Base-by-base conservation (phyloP, 2,797 vertebrate genomes). In the Nyctalus aviator region DNA sequence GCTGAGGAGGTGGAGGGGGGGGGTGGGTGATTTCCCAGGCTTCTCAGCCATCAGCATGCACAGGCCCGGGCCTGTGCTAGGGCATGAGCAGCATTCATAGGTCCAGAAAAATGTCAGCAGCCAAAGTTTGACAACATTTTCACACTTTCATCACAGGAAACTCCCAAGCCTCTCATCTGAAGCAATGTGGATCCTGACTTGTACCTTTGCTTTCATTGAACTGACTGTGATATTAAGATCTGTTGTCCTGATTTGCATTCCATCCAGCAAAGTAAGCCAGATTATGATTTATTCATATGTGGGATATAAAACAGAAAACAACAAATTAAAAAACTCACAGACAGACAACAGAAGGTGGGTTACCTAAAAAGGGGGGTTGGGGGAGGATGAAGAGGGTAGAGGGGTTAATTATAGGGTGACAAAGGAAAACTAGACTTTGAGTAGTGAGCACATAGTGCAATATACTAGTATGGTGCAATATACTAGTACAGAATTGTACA, bases 41-140 rank as follows among this genome's bases (percentile, higher is more conserved):
- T 46, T 30, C 68, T 94, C 62, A 66, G 75, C 59, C 32, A 35
- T 78, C 48, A 5, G n/a, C 17, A 27, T 27, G 69, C 13, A 27
- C 18, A 32, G 4, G 5, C 25, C 27, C 48, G 84, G 68, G 9
- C 44, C 48, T 82, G 62, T 27, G 11, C 44, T 86, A 57, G 20
- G 75, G 20, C 8, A 17, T 62, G 23, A 4, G 7, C 13, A 72
- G 50, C 13, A 85, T 3, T 7, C 20, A 35, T 1, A 32, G 2
- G 3, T 59, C 30, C 76, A 20, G n/a, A 32, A 77, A 82, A 81
- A 66, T 7, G n/a, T 5, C 15, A 50, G 50, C 37, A 50, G 25
- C 59, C 90, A 27, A 90, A 64, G 35, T 35, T 48, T 72, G 35
- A 83, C 30, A 90, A 44, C 75, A 93, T 88, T 59, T 83, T 75